Evolutionary conservation across 2,888 invertebrate species (phyloP).

Genomic region (Alloplasta piceator): DNA sequence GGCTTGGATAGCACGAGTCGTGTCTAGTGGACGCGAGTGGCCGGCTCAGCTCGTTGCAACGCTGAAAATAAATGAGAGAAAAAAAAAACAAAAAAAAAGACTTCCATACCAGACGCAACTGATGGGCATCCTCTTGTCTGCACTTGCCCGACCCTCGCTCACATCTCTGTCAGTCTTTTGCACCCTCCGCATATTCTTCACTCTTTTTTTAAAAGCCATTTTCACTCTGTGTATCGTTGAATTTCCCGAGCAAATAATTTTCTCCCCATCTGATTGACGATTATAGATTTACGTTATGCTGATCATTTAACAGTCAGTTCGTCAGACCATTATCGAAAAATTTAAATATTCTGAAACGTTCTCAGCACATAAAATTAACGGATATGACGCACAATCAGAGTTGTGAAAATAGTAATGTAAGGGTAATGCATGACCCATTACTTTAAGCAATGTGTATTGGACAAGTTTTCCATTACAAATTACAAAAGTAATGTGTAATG

Average conservation of each 20-base stretch:
- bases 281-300: no score
- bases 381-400: no score
- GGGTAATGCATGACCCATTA: no score
- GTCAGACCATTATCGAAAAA: no score
- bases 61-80: slow-evolving; percentile 48
- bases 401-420: no score
- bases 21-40: slow-evolving; percentile 51
- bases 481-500: no score
- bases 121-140: slow-evolving; percentile 17
- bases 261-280: neutral
- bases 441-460: no score
- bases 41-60: slow-evolving; percentile 68
- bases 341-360: no score
- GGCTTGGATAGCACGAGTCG: slow-evolving; percentile 32
- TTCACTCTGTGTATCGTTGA: neutral
- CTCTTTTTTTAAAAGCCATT: slow-evolving; percentile 7
- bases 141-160: slow-evolving; percentile 22
- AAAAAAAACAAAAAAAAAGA: slow-evolving; percentile 22
- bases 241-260: neutral
- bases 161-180: slow-evolving; percentile 33
- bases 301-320: no score
- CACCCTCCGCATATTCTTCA: neutral
- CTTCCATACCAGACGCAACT: slow-evolving; percentile 9
- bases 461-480: no score
- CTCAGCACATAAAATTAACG: no score